Evolutionary conservation across 1,140 invertebrate species (phyloP), one percentile per base, ranked within the genome.

Genomic region (Calephelis nemesis): DNA sequence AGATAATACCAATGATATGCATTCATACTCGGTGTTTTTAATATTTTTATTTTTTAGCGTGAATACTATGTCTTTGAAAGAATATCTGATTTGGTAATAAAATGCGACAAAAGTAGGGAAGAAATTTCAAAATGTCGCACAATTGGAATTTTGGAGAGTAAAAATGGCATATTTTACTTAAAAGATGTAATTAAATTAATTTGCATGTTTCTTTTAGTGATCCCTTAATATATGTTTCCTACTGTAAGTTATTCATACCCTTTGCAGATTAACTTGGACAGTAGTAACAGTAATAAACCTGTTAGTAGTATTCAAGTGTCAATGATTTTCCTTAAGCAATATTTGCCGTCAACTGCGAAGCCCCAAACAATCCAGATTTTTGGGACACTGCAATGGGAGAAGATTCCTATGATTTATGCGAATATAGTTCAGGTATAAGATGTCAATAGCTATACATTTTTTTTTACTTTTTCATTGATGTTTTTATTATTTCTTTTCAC

Each of bases 281-380:
- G 65, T 47, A 47, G 12, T 13, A 13, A 65, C 47, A 15, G 62
- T 5, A 60, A 63, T 9, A 54, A 72, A 47, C 7, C 7, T 9
- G 7, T n/a, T 2, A 40, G 5, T 7, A 40, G 5, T n/a, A 72
- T 85, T 12, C 67, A 73, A 62, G 63, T 91, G 30, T 86, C 84
- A n/a, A 69, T 84, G 70, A 62, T 67, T 1, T 84, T 87, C 65
- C 47, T 85, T 62, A 81, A 79, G 39, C 63, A 42, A 9, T 62
- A 65, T 8, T 50, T 77, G 5, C 76, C 69, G 12, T 82, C 80
- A 5, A 77, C 74, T 2, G 63, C 81, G 2, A 77, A 82, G 10
- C 85, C 87, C 39, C 81, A 82, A 63, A 66, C 84, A 2, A 80
- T 86, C 0, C 85, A 89, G 68, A 30, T 91, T 6, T 87, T 87